Base-by-base conservation (phyloP, 2,113 vertebrate species). In the Caranx melampygus region DNA sequence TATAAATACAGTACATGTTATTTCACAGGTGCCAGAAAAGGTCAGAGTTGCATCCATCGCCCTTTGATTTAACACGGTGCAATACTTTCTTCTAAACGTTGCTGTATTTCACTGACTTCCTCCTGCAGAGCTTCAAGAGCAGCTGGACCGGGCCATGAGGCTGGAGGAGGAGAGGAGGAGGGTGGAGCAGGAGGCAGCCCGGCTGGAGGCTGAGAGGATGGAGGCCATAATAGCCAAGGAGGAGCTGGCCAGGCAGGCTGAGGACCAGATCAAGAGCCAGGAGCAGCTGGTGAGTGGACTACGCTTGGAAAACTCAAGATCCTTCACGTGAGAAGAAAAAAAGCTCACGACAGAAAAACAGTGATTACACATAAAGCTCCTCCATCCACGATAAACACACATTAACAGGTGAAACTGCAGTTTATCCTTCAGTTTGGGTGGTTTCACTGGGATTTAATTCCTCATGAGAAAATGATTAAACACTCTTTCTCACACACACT, bases 201-300 rank as follows among this genome's bases (percentile, higher is more conserved):
- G 97, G 72, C 92, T 99, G 90, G 98, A 99, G 92, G 91, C 95
- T 0, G 97, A 99, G 81, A 96, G 98, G 20, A 89, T 97, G 92
- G 96, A 95, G 35, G 98, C 96, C 55, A 93, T 99, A 54, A 95
- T 95, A n/a, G 97, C 97, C 89, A 99, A 99, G 90, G 98, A 99
- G 72, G 97, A 99, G 88, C 94, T 99, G 93, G 96, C 96, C 88
- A 95, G 92, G 73, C 96, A 98, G 90, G 95, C 96, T 0, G 94
- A 93, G 82, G 96, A 98, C 88, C 98, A 99, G 92, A 94, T 97
- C 9, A 97, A 96, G 95, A 97, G 92, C 94, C 97, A 98, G 94
- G 98, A 99, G 86, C 97, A 98, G 91, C 95, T 99, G 97, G 98
- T 99, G 94, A 92, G 96, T 68, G 21, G 61, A 18, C 47, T 4